A percentile compares a stretch with the other conserved stretches of the same genome.
Conservation (phyloP, 2,797 vertebrate genomes). For the Ataeniobius toweri region DNA sequence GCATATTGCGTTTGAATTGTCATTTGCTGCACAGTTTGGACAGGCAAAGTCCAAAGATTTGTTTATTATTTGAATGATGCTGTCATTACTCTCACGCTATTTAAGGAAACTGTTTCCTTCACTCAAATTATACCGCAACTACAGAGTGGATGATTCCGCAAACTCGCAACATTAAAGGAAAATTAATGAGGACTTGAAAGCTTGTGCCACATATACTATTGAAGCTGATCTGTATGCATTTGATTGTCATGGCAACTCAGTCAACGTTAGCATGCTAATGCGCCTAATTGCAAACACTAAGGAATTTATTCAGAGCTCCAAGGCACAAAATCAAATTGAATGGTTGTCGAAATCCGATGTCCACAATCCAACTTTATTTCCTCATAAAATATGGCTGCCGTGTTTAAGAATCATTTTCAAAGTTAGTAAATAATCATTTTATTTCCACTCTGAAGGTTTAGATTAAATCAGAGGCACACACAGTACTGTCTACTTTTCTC, state of each 20-base stretch:
- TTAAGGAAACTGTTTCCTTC: slow-evolving; percentile 24
- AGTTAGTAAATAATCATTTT: neutral
- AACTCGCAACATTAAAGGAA: neutral
- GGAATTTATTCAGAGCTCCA: neutral
- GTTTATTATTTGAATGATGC: slow-evolving; percentile 69
- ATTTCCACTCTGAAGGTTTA: neutral
- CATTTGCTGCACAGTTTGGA: slow-evolving; percentile 16
- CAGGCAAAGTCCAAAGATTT: slow-evolving; percentile 48
- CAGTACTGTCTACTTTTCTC: neutral
- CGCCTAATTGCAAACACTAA: neutral
- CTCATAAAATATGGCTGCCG: neutral
- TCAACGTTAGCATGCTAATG: neutral
- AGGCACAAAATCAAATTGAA: neutral
- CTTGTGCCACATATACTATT: neutral
- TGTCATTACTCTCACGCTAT: neutral
- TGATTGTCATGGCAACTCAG: neutral
- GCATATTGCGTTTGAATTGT: slow-evolving; percentile 37
- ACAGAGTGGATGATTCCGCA: neutral
- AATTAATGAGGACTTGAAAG: neutral
- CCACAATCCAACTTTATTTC: neutral
- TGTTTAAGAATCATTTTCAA: neutral
- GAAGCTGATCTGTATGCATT: neutral
- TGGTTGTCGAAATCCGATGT: neutral
- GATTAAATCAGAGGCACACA: neutral
- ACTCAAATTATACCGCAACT: too few species aligned